Conservation (phyloP, 1,140 invertebrate species). For the Planococcus citri region DNA sequence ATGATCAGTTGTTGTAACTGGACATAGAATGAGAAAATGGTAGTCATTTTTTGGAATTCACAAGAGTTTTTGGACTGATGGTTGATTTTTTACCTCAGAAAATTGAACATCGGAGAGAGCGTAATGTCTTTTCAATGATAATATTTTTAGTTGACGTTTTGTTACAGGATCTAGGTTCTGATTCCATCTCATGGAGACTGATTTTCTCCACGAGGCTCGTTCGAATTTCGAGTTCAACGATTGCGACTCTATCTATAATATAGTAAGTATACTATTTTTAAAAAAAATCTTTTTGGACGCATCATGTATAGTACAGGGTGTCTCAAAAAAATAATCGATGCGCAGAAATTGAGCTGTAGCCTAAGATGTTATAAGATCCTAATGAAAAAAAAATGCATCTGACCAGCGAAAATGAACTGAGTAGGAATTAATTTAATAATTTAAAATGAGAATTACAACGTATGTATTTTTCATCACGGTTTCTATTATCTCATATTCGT, state of each 20-base stretch:
- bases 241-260: conserved; percentile 46
- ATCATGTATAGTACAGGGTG: too few species aligned
- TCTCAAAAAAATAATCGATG: too few species aligned
- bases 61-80: not conserved
- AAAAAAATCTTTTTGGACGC: too few species aligned
- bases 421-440: too few species aligned
- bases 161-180: conserved; percentile 50
- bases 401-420: too few species aligned
- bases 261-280: too few species aligned
- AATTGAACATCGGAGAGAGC: conserved; percentile 61
- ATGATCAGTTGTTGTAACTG: conserved; percentile 57
- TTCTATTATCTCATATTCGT: too few species aligned
- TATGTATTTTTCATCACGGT: too few species aligned
- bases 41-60: not conserved
- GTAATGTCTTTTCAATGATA: conserved; percentile 54
- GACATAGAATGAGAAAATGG: conserved; percentile 31
- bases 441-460: too few species aligned
- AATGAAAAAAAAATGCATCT: too few species aligned
- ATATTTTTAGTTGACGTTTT: conserved; percentile 53
- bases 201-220: conserved; percentile 55
- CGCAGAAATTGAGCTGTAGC: too few species aligned
- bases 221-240: conserved; percentile 50
- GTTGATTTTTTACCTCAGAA: conserved; percentile 43
- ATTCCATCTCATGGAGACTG: conserved; percentile 50
- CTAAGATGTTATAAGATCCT: too few species aligned